Evolutionary conservation across 1,140 invertebrate species (phyloP).

Genomic region (Bombus sibiricus): DNA sequence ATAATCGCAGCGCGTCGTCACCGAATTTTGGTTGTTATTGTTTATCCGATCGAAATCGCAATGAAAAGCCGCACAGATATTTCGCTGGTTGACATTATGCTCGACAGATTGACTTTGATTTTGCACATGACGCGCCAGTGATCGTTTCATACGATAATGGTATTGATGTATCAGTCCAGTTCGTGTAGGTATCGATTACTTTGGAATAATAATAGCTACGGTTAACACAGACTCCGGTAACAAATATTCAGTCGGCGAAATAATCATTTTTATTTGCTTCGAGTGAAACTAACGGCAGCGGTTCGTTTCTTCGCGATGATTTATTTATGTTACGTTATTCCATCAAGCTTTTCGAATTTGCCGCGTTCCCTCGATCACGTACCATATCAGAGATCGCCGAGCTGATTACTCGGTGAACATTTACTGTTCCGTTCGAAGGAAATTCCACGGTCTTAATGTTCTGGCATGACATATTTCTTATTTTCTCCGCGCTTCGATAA

Average conservation of each 20-base stretch:
- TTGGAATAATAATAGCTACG: constrained; percentile 13
- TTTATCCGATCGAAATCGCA: background rate
- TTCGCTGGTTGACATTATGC: constrained; percentile 37
- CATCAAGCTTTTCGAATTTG: too few species aligned
- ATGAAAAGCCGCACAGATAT: constrained; percentile 32
- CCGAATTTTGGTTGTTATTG: background rate
- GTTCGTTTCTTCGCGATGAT: background rate
- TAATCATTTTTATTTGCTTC: background rate
- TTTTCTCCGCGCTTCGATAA: background rate
- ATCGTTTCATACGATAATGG: constrained; percentile 33
- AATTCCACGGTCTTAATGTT: background rate
- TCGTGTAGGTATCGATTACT: constrained; percentile 36
- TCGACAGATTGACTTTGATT: constrained; percentile 51
- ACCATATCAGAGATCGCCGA: background rate
- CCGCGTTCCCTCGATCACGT: too few species aligned
- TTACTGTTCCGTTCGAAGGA: background rate
- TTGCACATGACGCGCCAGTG: constrained; percentile 29
- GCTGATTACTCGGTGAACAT: background rate
- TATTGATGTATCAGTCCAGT: constrained; percentile 22
- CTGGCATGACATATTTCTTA: background rate
- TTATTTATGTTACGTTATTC: background rate
- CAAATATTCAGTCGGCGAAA: background rate
- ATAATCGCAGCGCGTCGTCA: background rate
- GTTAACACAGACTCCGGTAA: too few species aligned
- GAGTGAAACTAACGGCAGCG: too few species aligned